Conservation (phyloP, 1,140 invertebrate species). For the Lepidurus packardi region DNA sequence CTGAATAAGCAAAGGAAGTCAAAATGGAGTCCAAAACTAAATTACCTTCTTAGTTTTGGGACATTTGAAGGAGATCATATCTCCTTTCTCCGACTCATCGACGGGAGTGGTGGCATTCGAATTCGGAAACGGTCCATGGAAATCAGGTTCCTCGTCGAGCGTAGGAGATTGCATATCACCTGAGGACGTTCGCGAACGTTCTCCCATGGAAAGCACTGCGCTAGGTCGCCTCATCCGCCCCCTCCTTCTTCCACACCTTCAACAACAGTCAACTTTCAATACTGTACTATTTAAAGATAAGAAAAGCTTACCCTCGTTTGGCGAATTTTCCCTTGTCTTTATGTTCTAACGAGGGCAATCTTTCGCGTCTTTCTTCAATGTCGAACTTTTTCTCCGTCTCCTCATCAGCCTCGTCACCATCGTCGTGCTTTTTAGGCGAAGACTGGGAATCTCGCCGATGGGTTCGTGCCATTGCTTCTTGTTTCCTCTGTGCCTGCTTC, state of each 20-base stretch:
- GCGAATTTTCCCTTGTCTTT: slow-evolving; percentile 35
- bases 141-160: slow-evolving; percentile 29
- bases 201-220: slow-evolving; percentile 28
- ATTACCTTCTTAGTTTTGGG: slow-evolving; percentile 81
- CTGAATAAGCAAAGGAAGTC: too few relatives aligned
- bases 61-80: slow-evolving; percentile 62
- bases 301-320: slow-evolving; percentile 23
- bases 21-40: too few relatives aligned
- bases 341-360: slow-evolving; percentile 34
- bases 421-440: slow-evolving; percentile 38
- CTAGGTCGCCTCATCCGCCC: slow-evolving; percentile 35
- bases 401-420: slow-evolving; percentile 36
- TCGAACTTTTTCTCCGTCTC: slow-evolving; percentile 28
- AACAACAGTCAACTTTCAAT: background rate
- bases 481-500: slow-evolving; percentile 50
- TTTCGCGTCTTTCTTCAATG: background rate
- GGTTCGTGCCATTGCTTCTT: slow-evolving; percentile 44
- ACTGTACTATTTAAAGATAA: too few relatives aligned
- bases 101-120: background rate
- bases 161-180: slow-evolving; percentile 32
- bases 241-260: slow-evolving; percentile 22
- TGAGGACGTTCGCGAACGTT: slow-evolving; percentile 32
- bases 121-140: background rate
- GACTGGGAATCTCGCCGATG: slow-evolving; percentile 35
- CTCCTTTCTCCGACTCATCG: slow-evolving; percentile 1